Conservation (phyloP, 2,797 vertebrate genomes). For the Squalus acanthias region DNA sequence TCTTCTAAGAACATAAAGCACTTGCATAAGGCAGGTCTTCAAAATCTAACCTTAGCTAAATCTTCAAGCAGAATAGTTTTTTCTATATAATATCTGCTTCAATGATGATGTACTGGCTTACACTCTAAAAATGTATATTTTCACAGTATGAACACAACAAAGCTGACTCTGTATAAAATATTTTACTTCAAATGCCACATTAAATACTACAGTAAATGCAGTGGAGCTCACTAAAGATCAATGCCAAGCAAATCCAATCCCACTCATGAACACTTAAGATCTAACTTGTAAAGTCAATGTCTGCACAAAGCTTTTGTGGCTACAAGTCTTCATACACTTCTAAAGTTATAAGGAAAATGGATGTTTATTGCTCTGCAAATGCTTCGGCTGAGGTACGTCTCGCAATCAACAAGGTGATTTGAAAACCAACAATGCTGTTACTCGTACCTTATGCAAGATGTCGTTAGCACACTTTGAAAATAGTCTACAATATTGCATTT, state of each 20-base stretch:
- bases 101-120: background rate
- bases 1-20: conserved; percentile 5
- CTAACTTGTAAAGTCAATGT: background rate
- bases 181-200: conserved; percentile 29
- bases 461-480: background rate
- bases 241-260: background rate
- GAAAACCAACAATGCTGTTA: background rate
- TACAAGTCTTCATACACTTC: background rate
- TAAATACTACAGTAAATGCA: conserved; percentile 32
- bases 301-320: background rate
- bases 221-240: conserved; percentile 25
- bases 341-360: conserved; percentile 17
- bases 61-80: background rate
- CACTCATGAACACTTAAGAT: background rate
- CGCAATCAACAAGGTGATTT: background rate
- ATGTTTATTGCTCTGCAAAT: background rate
- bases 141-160: conserved; percentile 28
- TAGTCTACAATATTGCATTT: background rate
- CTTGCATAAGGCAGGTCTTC: background rate
- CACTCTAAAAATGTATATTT: conserved; percentile 14
- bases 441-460: background rate
- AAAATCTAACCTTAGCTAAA: background rate
- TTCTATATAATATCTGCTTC: background rate
- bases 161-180: conserved; percentile 25
- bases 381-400: background rate